phyloP scores from a whole-genome alignment of 1,140 invertebrate species.

The Zophobas morio region DNA sequence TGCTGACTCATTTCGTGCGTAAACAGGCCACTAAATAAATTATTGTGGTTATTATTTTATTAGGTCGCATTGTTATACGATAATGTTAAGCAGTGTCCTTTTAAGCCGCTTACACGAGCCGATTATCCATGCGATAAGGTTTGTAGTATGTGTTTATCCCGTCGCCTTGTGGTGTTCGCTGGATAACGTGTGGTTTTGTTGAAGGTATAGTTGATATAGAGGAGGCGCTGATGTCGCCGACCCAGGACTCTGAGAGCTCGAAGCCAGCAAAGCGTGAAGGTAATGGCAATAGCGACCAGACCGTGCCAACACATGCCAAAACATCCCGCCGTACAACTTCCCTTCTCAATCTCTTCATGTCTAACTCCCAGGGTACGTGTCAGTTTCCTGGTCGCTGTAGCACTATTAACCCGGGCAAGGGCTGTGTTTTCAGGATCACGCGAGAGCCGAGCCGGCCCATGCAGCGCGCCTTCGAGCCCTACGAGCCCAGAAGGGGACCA shows the following conservation, averaged over 20 bases:
- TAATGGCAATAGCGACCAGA: constrained; percentile 68
- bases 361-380: constrained; percentile 90
- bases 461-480: constrained; percentile 74
- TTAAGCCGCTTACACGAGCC: neutral
- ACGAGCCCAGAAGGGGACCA: constrained; percentile 70
- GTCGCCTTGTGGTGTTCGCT: neutral
- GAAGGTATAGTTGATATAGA: constrained; percentile 72
- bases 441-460: constrained; percentile 66
- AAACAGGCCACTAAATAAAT: no score
- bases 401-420: constrained; percentile 62
- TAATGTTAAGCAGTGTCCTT: neutral
- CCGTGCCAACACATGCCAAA: constrained; percentile 73
- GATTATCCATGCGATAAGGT: neutral
- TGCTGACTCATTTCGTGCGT: no score
- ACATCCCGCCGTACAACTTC: constrained; percentile 92
- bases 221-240: constrained; percentile 66
- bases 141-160: neutral
- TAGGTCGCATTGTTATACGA: neutral
- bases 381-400: constrained; percentile 41
- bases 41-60: neutral
- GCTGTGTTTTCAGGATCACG: constrained; percentile 68
- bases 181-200: constrained; percentile 38
- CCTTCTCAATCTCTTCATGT: constrained; percentile 94
- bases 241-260: constrained; percentile 56
- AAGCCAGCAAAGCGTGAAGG: constrained; percentile 71